Base-by-base conservation (phyloP, 1,140 invertebrate species). In the Ericerus pela region DNA sequence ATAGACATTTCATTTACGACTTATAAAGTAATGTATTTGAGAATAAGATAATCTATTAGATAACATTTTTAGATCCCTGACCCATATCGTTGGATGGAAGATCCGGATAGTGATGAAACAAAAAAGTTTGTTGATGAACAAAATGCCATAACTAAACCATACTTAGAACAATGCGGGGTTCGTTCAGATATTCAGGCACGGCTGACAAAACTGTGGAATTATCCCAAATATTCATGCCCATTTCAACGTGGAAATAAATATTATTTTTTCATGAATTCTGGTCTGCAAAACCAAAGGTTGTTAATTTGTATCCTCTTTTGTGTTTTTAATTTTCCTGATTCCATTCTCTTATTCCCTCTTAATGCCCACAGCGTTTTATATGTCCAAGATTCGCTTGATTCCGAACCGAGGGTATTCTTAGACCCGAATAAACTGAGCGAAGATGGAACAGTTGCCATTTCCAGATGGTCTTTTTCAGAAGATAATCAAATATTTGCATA, bases 31-130 rank as follows among this genome's bases (percentile, higher is more conserved):
- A n/a, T n/a, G n/a, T n/a, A n/a, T n/a, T n/a, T n/a, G n/a, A n/a
- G n/a, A n/a, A n/a, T n/a, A n/a, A n/a, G n/a, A n/a, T n/a, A n/a
- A n/a, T n/a, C n/a, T n/a, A n/a, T n/a, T n/a, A n/a, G n/a, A n/a
- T n/a, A n/a, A n/a, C n/a, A 52, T 10, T 53, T 29, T 2, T 22
- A 95, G 89, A 76, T 97, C 57, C 57, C 69, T 60, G 95, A 99
- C 73, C 88, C 92, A 0, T 99, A 98, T 69, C 80, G 93, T 43
- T 98, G 92, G 92, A 69, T 99, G 22, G 96, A 99, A 73, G 86
- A 98, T 73, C 92, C 94, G 1, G 89, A 98, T 67, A 76, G 83
- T 0, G 77, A 84, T 59, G 91, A 97, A 72, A 96, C 93, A 0
- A 85, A 91, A 70, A 73, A 78, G 37, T 99, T 92, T 76, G 87